A percentile compares a stretch with the other conserved stretches of the same genome.
Evolutionary conservation across 2,888 invertebrate species (phyloP).

Genomic region (Melanchra persicariae): DNA sequence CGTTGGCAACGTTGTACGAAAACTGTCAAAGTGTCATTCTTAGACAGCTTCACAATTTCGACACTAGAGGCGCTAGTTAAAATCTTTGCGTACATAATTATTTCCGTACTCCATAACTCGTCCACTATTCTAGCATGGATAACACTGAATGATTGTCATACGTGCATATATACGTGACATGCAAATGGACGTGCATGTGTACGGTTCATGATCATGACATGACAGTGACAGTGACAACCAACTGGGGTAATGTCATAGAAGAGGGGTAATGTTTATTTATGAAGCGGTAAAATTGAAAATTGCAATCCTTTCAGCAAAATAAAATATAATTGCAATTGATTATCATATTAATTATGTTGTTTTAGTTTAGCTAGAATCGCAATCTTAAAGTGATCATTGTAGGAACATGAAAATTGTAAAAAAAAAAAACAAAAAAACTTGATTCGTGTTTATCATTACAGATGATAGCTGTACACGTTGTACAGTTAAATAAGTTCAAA

Average conservation of each 20-base stretch:
- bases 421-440: not conserved
- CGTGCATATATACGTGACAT: too few species aligned
- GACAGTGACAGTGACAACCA: not conserved
- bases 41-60: too few species aligned
- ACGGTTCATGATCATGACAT: too few species aligned
- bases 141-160: too few species aligned
- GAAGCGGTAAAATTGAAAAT: slow-evolving; percentile 39
- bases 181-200: too few species aligned
- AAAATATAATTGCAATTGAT: not conserved
- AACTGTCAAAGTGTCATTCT: too few species aligned
- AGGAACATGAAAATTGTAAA: not conserved
- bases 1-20: too few species aligned
- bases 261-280: not conserved
- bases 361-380: not conserved
- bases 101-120: too few species aligned
- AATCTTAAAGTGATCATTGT: not conserved
- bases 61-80: too few species aligned
- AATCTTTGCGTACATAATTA: too few species aligned
- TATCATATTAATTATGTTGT: not conserved
- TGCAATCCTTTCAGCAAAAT: not conserved
- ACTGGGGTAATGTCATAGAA: too few species aligned
- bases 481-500: slow-evolving; percentile 53
- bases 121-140: too few species aligned
- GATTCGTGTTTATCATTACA: slow-evolving; percentile 15
- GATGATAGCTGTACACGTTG: not conserved